Evolutionary conservation across 2,888 invertebrate species (phyloP).

Genomic region (Eristalis intricaria): DNA sequence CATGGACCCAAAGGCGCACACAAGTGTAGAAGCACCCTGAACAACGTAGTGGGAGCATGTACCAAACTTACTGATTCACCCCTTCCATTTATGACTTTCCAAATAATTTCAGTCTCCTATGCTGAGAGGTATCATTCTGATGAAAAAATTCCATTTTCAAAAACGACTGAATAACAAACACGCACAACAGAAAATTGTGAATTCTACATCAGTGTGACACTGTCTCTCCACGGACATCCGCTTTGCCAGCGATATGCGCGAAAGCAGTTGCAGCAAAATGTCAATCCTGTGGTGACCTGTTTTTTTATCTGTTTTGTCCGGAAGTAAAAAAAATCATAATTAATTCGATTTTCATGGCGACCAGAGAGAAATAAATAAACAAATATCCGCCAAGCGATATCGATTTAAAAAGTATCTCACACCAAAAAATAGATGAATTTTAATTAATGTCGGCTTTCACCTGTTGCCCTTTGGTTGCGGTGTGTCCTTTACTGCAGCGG

Average conservation of each 20-base stretch:
- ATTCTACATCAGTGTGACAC: neutral
- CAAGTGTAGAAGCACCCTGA: too few relatives aligned
- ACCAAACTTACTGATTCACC: too few relatives aligned
- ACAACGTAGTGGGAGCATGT: too few relatives aligned
- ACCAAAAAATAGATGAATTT: conserved; percentile 54
- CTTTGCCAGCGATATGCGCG: neutral
- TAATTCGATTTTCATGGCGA: conserved; percentile 10
- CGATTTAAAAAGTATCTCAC: conserved; percentile 29
- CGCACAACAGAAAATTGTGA: neutral
- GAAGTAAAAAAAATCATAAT: neutral
- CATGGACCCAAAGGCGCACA: too few relatives aligned
- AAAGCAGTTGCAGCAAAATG: neutral
- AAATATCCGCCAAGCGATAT: conserved; percentile 7
- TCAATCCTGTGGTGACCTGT: neutral
- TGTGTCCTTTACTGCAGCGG: neutral
- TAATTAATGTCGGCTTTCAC: conserved; percentile 61
- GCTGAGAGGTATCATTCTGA: neutral
- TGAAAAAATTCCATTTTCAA: neutral
- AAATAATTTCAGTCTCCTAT: too few relatives aligned
- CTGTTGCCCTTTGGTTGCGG: conserved; percentile 46
- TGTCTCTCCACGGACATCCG: neutral
- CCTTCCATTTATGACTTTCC: too few relatives aligned
- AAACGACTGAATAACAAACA: neutral
- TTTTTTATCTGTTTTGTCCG: neutral
- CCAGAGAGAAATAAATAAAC: conserved; percentile 1